Percentiles rank a stretch among this genome's conserved stretches.
phyloP scores from a whole-genome alignment of 2,797 vertebrate genomes.

The Syndactyla subalaris region DNA sequence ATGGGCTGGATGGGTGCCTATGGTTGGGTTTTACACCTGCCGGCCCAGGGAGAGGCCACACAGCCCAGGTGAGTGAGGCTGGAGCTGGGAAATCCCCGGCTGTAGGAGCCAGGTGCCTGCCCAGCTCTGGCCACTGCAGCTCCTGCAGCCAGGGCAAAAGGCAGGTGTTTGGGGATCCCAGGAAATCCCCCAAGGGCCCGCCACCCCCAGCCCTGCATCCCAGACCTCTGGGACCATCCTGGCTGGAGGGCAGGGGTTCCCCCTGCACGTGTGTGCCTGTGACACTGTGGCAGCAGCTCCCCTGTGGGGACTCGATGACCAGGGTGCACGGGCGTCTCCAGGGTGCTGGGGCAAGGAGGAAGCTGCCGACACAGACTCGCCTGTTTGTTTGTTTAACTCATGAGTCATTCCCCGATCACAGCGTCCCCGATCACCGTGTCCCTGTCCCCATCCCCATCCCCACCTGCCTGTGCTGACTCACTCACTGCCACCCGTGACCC shows the following conservation, averaged over 20 bases:
- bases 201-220: accelerated
- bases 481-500: background rate
- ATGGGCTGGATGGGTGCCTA: accelerated
- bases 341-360: background rate
- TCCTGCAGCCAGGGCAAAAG: background rate
- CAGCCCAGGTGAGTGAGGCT: background rate
- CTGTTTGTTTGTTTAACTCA: slow-evolving; percentile 19
- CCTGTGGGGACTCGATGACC: accelerated
- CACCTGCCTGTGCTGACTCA: slow-evolving; percentile 31
- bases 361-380: background rate
- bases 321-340: background rate
- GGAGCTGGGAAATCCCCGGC: background rate
- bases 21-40: background rate
- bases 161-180: background rate
- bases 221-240: accelerated
- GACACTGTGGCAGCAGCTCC: background rate
- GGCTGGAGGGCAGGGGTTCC: background rate
- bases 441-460: background rate
- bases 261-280: background rate
- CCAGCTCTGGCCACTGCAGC: background rate
- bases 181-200: accelerated
- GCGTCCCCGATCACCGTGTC: background rate
- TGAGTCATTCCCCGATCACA: slow-evolving; percentile 23
- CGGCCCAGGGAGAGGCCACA: background rate
- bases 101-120: background rate